Conservation (phyloP, 2,888 invertebrate species). For the Agriopis leucophaearia region DNA sequence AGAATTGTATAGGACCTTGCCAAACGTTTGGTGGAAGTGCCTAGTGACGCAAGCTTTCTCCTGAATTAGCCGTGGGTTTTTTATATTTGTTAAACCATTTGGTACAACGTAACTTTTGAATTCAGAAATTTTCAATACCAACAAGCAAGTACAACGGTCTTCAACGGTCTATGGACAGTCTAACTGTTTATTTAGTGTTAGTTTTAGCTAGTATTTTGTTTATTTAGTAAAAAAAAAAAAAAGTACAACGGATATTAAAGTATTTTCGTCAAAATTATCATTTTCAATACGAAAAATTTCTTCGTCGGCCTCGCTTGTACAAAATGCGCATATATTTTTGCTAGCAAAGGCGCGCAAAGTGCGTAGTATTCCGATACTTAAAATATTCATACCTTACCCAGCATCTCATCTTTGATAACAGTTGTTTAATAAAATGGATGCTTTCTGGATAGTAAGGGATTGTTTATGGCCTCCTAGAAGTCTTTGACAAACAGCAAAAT, state of each 20-base stretch:
- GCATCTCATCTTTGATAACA: slow-evolving; percentile 48
- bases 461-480: slow-evolving; percentile 11
- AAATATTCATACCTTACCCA: slow-evolving; percentile 45
- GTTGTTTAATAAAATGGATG: slow-evolving; percentile 34
- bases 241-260: neutral
- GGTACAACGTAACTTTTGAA: too few species aligned
- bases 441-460: slow-evolving; percentile 19
- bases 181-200: too few species aligned
- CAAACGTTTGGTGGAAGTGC: too few species aligned
- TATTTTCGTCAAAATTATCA: slow-evolving; percentile 1
- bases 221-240: too few species aligned
- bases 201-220: too few species aligned
- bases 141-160: neutral
- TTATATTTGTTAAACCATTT: too few species aligned
- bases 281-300: slow-evolving; percentile 37
- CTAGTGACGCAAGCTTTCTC: too few species aligned
- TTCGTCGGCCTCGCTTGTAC: slow-evolving; percentile 36
- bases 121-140: too few species aligned
- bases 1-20: too few species aligned
- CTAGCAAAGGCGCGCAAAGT: slow-evolving; percentile 47
- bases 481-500: neutral
- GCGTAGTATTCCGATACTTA: slow-evolving; percentile 57
- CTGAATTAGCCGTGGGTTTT: too few species aligned
- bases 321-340: slow-evolving; percentile 58
- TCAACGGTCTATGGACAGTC: too few species aligned